Base-by-base conservation (phyloP, 1,140 invertebrate species). In the Bombus pyrosoma region DNA sequence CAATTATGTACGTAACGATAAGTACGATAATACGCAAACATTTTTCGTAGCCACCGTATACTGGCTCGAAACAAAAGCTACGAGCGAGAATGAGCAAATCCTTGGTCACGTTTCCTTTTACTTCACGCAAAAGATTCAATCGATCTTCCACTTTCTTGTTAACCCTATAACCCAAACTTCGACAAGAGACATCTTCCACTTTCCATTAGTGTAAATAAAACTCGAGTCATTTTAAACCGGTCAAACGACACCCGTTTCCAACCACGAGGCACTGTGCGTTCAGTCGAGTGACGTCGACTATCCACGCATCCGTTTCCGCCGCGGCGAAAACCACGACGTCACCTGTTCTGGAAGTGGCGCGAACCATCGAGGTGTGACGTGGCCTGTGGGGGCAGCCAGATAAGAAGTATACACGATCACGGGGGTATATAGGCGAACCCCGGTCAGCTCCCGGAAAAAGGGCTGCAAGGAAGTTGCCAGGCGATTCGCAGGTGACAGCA, bases 401-500 rank as follows among this genome's bases (percentile, higher is more conserved):
- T 87, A 90, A 90, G 89, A 90, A 90, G 53, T 22, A 68, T 25
- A 73, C 71, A 75, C 69, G 68, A 34, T 85, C 79, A 34, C 64
- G 57, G 39, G 57, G 57, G 47, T 53, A 53, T 53, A 53, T 53
- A 53, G 78, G 28, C 15, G 41, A 28, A 37, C 37, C 72, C 59
- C 34, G 62, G 77, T 41, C 47, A 74, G 57, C 66, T 74, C 72
- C 83, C 79, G 86, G 80, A 90, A 87, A 85, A 86, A 83, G 69
- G 87, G 87, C 76, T 87, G 74, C 83, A 83, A 82, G 89, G 86
- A 87, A 86, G 81, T 86, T 59, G 82, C 32, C 68, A 18, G 64
- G 64, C 81, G 81, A 89, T 87, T 83, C 88, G 89, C 89, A 90
- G 89, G 89, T 90, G 89, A 90, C 89, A 83, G 82, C 28, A 83